Base-by-base conservation (phyloP, 2,888 invertebrate species). In the Dioctria rufipes region DNA sequence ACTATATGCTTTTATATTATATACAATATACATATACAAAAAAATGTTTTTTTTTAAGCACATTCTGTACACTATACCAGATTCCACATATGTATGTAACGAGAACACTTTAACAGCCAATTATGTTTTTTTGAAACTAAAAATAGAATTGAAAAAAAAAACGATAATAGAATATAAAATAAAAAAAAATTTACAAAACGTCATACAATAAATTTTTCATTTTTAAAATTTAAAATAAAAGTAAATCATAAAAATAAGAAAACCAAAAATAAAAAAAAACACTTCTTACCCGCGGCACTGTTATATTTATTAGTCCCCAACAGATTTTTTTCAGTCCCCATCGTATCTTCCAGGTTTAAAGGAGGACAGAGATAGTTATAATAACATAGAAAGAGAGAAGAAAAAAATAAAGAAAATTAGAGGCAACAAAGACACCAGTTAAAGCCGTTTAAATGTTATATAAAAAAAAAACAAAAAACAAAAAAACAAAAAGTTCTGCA, bases 311-410 rank as follows among this genome's bases (percentile, higher is more conserved):
- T 84, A 89, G 88, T 86, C 89, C 89, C 89, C 88, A 89, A 89
- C 89, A 89, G 87, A 89, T 89, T 89, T 89, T 89, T 88, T 89
- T 89, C 86, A 89, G 88, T 86, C 89, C 89, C 89, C 89, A 89
- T 88, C 89, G 89, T 86, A 89, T 88, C 89, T 89, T 87, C 81
- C 79, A 43, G 69, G 69, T 78, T 78, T 71, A 51, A 71, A 69
- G 5, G 49, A 69, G 5, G 49, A 77, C 40, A 78, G 63, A 54
- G 39, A 67, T 71, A 61, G 13, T 66, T 58, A 61, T 71, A 58
- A 80, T 61, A 82, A 80, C 81, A 83, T 83, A 83, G 81, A 83
- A 83, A 83, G 82, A 83, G 78, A 83, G 79, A 83, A 81, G 69
- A 80, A 81, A 58, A 82, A 79, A 79, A 54, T 78, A 69, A 65